phyloP scores from a whole-genome alignment of 2,888 invertebrate species.

The Cremastinae sp. region DNA sequence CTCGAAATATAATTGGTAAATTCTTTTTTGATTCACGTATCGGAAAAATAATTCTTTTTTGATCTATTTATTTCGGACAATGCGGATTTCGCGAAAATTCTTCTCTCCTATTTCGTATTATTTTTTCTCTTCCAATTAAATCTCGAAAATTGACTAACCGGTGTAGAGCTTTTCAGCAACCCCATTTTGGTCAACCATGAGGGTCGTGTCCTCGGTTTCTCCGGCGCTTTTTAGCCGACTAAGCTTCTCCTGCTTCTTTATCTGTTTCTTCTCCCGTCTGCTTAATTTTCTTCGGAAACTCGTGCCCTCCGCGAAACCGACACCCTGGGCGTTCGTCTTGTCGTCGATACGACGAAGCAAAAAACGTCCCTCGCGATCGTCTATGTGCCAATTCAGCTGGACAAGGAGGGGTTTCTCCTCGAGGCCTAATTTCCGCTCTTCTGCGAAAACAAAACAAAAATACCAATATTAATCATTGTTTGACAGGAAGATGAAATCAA shows the following conservation, averaged over 20 bases:
- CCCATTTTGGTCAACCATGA: slow-evolving; percentile 86
- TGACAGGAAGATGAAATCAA: no score
- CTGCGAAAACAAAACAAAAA: slow-evolving; percentile 78
- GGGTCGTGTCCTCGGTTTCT: slow-evolving; percentile 81
- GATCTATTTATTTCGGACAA: no score
- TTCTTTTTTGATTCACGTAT: no score
- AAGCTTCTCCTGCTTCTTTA: slow-evolving; percentile 96
- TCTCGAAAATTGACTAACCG: slow-evolving; percentile 81
- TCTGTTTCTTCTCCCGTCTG: slow-evolving; percentile 98
- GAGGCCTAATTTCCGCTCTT: slow-evolving; percentile 93
- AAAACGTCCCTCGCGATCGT: slow-evolving; percentile 98
- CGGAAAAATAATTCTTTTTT: no score
- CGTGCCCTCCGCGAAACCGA: slow-evolving; percentile 87
- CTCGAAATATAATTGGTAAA: no score
- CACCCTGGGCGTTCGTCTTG: slow-evolving; percentile 86
- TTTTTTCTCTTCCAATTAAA: no score
- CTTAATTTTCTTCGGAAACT: slow-evolving; percentile 96
- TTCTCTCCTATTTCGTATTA: no score
- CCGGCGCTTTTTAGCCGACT: slow-evolving; percentile 88
- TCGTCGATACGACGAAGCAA: slow-evolving; percentile 94
- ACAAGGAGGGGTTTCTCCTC: slow-evolving; percentile 98
- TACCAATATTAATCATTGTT: background rate
- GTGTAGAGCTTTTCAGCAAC: slow-evolving; percentile 96
- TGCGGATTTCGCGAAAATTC: no score
- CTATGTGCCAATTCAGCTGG: slow-evolving; percentile 99